Evolutionary conservation across 2,113 vertebrate species (phyloP).

Genomic region (Cranoglanis bouderius): DNA sequence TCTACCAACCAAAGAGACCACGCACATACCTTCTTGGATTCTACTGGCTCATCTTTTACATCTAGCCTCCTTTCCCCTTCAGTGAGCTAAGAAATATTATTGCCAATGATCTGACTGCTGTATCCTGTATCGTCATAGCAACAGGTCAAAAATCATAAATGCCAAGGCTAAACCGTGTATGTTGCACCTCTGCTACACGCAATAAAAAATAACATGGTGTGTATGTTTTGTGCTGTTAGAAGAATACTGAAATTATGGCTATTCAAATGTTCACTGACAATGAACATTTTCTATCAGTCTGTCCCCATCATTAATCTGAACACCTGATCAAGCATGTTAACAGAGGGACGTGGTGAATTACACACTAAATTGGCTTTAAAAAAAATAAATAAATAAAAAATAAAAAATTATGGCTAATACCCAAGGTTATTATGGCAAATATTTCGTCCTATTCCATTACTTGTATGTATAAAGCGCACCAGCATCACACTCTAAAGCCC

Average conservation of each 20-base stretch:
- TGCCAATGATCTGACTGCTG: neutral
- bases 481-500: conserved; percentile 4
- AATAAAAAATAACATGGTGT: neutral
- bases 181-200: neutral
- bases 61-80: neutral
- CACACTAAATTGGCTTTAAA: neutral
- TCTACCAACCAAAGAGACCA: neutral
- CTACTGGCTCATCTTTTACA: neutral
- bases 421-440: neutral
- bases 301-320: neutral
- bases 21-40: neutral
- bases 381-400: too few species aligned
- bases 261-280: neutral
- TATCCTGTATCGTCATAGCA: neutral
- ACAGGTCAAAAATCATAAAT: neutral
- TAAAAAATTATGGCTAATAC: neutral
- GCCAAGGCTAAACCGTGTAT: neutral
- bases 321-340: neutral
- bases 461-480: neutral
- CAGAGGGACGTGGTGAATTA: neutral
- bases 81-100: neutral
- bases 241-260: neutral
- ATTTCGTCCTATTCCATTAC: neutral
- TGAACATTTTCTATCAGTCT: neutral
- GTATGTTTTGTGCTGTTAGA: neutral